Evolutionary conservation across 2,888 invertebrate species (phyloP), one percentile per base, ranked within the genome.

Genomic region (Cephus rjabovi): DNA sequence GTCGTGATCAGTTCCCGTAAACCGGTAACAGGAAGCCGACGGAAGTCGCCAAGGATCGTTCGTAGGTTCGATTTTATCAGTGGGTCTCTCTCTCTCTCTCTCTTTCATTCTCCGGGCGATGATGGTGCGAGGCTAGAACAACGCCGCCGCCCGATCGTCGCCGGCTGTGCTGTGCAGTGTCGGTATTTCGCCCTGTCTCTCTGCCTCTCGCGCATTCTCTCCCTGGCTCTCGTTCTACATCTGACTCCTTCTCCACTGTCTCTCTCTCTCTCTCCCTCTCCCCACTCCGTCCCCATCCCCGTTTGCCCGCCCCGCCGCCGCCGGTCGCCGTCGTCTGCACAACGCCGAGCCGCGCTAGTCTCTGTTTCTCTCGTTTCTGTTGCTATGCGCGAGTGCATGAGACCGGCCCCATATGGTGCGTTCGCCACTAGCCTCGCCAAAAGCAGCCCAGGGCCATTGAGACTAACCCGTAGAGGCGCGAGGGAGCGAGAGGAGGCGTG

Each of bases 401-500:
- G 86, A 86, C 85, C 87, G 86, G 86, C 84, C 86, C 86, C 87
- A 86, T 86, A 87, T 85, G 87, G 85, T 86, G 83, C 85, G 86
- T 35, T 75, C 82, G 82, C 76, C 84, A 79, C 78, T 81, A 82
- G 77, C 82, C 83, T 84, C 82, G 82, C 84, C 84, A 83, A 87
- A 87, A 86, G 85, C 85, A 82, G 83, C 81, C 83, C 86, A 83
- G 83, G 85, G 85, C 81, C 83, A 82, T 83, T 83, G 81, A 81
- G 81, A 81, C 79, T 79, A 79, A 71, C 80, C 81, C 75, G 78
- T 75, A 76, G 75, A 75, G 56, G 35, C 92, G 90, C 90, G 88
- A 90, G 90, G 89, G 92, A 90, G 90, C 90, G 91, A 92, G 92
- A 93, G 92, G 79, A 79, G 83, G 79, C 40, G 76, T 69, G 85